Evolutionary conservation across 2,797 vertebrate species (phyloP).

Genomic region (Spatula versicolor): DNA sequence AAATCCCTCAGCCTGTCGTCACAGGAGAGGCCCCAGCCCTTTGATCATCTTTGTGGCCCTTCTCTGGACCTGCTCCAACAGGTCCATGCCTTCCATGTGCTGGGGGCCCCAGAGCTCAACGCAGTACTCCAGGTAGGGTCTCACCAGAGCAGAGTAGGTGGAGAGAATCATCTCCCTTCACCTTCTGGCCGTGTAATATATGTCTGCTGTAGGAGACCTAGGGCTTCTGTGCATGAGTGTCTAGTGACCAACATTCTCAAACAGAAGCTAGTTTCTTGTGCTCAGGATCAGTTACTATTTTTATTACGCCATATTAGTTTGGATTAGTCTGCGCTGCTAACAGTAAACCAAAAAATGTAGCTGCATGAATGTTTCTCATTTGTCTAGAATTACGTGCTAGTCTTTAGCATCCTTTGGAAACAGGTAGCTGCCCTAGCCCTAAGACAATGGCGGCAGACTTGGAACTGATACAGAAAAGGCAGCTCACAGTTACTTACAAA

Average conservation of each 20-base stretch:
- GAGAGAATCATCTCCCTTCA: no score
- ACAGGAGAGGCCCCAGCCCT: no score
- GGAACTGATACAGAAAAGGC: neutral
- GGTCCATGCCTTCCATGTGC: no score
- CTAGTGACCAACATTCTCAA: neutral
- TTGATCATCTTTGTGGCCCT: no score
- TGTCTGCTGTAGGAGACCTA: neutral
- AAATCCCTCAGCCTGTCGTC: no score
- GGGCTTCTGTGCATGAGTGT: rapidly evolving
- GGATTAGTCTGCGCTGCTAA: neutral
- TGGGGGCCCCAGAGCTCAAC: no score
- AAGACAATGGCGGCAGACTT: neutral
- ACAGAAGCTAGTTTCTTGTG: neutral
- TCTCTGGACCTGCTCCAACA: no score
- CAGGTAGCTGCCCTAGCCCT: neutral
- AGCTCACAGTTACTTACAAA: neutral
- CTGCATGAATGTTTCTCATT: neutral
- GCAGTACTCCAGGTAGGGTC: no score
- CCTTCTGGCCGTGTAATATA: no score
- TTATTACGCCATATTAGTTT: neutral
- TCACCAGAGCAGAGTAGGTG: no score
- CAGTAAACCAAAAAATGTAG: neutral
- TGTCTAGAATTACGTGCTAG: neutral
- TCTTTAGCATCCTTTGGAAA: neutral
- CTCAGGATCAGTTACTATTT: neutral